Evolutionary conservation across 2,113 vertebrate species (phyloP), one percentile per base, ranked within the genome.

Genomic region (Phylloscopus trochiloides): DNA sequence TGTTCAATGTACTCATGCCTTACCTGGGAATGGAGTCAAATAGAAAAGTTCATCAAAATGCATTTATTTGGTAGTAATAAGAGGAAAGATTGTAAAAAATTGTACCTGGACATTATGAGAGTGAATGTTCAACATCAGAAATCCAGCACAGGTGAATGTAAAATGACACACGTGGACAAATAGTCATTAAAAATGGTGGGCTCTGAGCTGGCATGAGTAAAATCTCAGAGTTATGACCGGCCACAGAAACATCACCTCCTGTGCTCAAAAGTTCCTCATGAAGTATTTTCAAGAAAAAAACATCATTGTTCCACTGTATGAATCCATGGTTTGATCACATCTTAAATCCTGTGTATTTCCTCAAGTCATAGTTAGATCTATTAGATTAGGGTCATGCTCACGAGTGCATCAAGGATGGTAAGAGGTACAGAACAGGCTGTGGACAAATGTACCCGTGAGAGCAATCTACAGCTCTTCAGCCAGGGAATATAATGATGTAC

Each of bases 401-500:
- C 42, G 43, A 78, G 9, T 21, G 6, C 42, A 25, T 20, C 25
- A 32, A 45, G 8, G 28, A 57, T 17, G 14, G 1, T 9, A 57
- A 78, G 14, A 62, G 20, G 13, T 45, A 61, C 10, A 43, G 21
- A 71, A 66, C 0, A 0, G 9, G 15, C 9, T 47, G 7, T 6
- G 5, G n/a, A 72, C 9, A 67, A 73, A 87, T 40, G 24, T 3
- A 3, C 16, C 13, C 24, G 25, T 7, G 2, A 62, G 19, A 62
- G 32, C 24, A 74, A 40, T n/a, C 13, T 25, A 25, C 14, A 79
- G 4, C 7, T 52, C 9, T 48, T 72, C 58, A 79, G 19, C 14
- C 15, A 45, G 40, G 36, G 65, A 29, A 57, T 86, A 26, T 9
- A 88, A 79, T 24, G 12, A 58, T 57, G 40, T 8, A 20, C 52